Base-by-base conservation (phyloP, 2,888 invertebrate species). In the Ganaspis brasiliensis region DNA sequence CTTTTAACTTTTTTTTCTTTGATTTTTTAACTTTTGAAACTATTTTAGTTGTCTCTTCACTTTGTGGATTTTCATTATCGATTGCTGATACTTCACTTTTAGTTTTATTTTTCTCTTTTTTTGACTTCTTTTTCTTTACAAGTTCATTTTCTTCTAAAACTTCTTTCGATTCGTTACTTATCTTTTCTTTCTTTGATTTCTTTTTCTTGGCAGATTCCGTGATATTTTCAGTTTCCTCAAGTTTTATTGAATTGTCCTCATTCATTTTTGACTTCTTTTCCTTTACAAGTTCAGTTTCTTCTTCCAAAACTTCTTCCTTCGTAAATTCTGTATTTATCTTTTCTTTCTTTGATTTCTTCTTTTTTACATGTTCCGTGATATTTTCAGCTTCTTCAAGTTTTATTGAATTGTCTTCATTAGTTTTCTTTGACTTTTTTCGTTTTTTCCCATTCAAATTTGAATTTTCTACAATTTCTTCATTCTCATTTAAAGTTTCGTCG, bases 11-110 rank as follows among this genome's bases (percentile, higher is more conserved):
- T 78, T 79, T 35, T 77, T 72, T 73, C 79, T 82, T 73, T 75
- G 76, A 12, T 57, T 73, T 75, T 82, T 85, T 56, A 56, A 56
- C 56, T 72, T 67, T 59, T 56, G 77, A 82, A 79, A 78, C 79
- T 78, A 14, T 14, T 35, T 37, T 37, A 26, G 8, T 35, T 57
- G 2, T 16, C 19, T 26, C 26, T 57, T 49, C 14, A 24, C 6
- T 35, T 10, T 71, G 3, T 4, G 31, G 3, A 16, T 52, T 19
- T 1, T 9, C 19, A 52, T 52, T 52, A 16, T 52, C 19, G 16
- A 24, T 77, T 67, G 12, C 49, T 40, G 71, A 2, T 52, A 19
- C 19, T 52, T 16, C 52, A 16, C 1, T 63, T 16, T 73, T 12
- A 16, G 8, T 31, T n/a, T 40, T 14, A 59, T 63, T 10, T 75